A percentile compares a stretch with the other conserved stretches of the same genome.
Evolutionary conservation across 2,797 vertebrate species (phyloP).

Genomic region (Enteromius trimaculatus): DNA sequence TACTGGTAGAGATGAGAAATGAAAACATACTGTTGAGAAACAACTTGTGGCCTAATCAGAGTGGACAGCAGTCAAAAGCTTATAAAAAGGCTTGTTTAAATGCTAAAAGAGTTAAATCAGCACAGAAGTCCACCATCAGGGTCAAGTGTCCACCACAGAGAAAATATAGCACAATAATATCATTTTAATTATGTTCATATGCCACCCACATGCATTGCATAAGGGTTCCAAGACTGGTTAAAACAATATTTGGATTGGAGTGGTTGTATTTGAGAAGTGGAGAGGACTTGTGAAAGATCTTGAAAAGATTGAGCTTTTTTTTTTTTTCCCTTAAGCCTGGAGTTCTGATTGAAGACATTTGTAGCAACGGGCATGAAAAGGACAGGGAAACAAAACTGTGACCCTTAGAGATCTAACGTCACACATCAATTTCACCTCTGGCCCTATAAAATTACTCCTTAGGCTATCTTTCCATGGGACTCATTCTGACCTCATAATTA

Average conservation of each 20-base stretch:
- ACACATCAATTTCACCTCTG: constrained; percentile 43
- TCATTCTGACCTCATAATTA: constrained; percentile 50
- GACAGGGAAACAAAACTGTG: constrained; percentile 3
- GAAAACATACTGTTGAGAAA: constrained; percentile 51
- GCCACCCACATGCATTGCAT: constrained; percentile 28
- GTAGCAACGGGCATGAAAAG: constrained; percentile 19
- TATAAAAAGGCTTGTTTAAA: background rate
- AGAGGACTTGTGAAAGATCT: constrained; percentile 24
- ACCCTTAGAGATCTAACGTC: constrained; percentile 12
- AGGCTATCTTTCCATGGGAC: constrained; percentile 11
- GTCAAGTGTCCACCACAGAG: constrained; percentile 25
- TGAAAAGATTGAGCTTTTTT: constrained; percentile 44
- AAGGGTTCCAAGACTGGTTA: constrained; percentile 32
- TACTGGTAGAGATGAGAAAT: constrained; percentile 51
- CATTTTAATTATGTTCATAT: constrained; percentile 42
- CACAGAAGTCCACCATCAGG: constrained; percentile 24
- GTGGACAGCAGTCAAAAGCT: constrained; percentile 45
- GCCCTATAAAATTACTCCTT: constrained; percentile 39
- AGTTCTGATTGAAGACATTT: constrained; percentile 46
- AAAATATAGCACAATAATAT: constrained; percentile 27
- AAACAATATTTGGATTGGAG: constrained; percentile 50
- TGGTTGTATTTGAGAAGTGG: constrained; percentile 28
- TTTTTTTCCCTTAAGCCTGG: background rate
- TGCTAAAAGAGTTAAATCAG: constrained; percentile 16
- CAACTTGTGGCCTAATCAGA: constrained; percentile 40